Percentiles rank a stretch among this genome's conserved stretches.
Evolutionary conservation across 2,888 invertebrate genomes (phyloP).

Genomic region (Cephonodes hylas): DNA sequence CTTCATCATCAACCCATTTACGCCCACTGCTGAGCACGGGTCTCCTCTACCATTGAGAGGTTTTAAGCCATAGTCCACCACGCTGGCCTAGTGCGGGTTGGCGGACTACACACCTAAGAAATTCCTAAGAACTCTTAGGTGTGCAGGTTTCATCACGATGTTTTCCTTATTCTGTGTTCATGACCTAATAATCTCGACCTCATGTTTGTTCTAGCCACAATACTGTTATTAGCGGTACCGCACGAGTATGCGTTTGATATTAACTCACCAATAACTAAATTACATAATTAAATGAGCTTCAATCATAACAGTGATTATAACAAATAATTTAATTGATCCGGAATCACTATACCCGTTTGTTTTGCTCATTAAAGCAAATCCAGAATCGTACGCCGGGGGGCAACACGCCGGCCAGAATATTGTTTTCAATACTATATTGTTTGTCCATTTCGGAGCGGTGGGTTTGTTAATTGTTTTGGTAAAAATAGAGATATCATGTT

Average conservation of each 20-base stretch:
- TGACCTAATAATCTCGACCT: no score
- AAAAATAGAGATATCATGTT: not conserved
- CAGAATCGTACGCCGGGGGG: not conserved
- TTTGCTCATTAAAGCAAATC: constrained; percentile 2
- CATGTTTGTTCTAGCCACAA: no score
- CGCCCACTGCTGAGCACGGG: no score
- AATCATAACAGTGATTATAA: not conserved
- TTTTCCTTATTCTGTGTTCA: no score
- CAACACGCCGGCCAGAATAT: not conserved
- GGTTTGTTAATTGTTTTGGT: not conserved
- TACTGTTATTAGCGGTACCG: no score
- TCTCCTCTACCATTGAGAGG: no score
- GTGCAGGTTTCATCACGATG: no score
- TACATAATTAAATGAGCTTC: not conserved
- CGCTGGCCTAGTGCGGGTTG: no score
- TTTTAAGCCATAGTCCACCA: no score
- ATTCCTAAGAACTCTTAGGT: no score
- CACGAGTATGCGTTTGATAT: not conserved
- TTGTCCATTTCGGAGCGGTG: constrained; percentile 2
- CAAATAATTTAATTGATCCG: not conserved
- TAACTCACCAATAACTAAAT: not conserved
- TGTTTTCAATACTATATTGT: not conserved
- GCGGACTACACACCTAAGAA: no score
- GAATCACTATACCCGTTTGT: not conserved
- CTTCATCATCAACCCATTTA: no score